Evolutionary conservation across 1,140 invertebrate species (phyloP).

Genomic region (Vanessa atalanta): DNA sequence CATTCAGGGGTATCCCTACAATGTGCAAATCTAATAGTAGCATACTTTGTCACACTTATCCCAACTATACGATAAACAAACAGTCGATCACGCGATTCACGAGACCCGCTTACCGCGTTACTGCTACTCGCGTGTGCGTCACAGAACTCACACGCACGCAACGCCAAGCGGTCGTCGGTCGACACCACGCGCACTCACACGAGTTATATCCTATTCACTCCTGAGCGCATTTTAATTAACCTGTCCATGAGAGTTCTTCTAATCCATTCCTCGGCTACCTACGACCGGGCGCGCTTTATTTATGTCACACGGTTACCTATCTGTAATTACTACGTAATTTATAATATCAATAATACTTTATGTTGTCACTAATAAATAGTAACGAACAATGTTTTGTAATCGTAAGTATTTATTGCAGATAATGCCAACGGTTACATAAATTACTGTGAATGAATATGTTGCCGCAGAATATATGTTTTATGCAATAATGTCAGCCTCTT

Average conservation of each 20-base stretch:
- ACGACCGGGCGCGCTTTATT: background rate
- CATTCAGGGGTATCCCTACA: too few species aligned
- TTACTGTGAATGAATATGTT: background rate
- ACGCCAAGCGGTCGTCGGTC: too few species aligned
- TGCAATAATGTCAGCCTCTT: background rate
- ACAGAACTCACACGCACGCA: too few species aligned
- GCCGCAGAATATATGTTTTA: background rate
- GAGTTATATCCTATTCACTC: background rate
- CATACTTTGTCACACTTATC: background rate
- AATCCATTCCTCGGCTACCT: too few species aligned
- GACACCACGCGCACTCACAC: too few species aligned
- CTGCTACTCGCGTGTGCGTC: too few species aligned
- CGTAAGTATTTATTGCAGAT: constrained; percentile 3
- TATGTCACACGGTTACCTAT: constrained; percentile 4
- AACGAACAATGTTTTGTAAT: constrained; percentile 1
- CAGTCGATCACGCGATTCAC: too few species aligned
- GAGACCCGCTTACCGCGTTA: too few species aligned
- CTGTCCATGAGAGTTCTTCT: background rate
- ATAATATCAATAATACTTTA: constrained; percentile 10
- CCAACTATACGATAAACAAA: too few species aligned
- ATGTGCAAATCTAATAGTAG: background rate
- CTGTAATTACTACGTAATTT: constrained; percentile 14
- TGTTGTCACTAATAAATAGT: background rate
- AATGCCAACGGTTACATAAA: constrained; percentile 10
- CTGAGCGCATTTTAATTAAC: background rate